Base-by-base conservation (phyloP, 2,113 vertebrate species). In the Dryoscopus gambensis region DNA sequence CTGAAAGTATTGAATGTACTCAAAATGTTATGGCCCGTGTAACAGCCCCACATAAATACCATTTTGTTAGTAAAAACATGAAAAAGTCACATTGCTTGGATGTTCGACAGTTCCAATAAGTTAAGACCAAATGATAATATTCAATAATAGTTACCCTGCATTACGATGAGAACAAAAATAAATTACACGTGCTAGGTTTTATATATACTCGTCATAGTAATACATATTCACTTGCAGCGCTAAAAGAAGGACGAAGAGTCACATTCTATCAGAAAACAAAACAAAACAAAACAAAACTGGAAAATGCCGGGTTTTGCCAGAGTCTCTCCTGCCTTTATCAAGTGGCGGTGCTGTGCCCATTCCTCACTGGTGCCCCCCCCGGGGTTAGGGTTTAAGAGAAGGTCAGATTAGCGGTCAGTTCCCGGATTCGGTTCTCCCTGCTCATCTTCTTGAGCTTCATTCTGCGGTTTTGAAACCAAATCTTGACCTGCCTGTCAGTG, bases 391-490 rank as follows among this genome's bases (percentile, higher is more conserved):
- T 97, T 99, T 99, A 99, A 96, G 99, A 99, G 98, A 99, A 99
- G 96, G 99, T 99, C 97, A 99, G 99, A 97, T 99, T 99, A 97
- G 99, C 99, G 97, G 99, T 99, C 96, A 99, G 98, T 99, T 99
- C 99, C 92, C 99, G 99, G 98, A 99, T 99, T 98, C 99, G 99
- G 97, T 99, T 99, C 97, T 99, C 99, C 95, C 99, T 98, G 98
- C 99, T 99, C 99, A 99, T 99, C 98, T 99, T 99, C 98, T 99
- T 99, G 95, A 99, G 99, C 97, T 99, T 99, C 99, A 99, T 99
- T 98, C 99, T 99, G 98, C 99, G 99, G 98, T 99, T 99, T 98
- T 99, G 99, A 98, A 99, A 99, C 99, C 99, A 99, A 97, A 99
- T 99, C 98, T 99, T 99, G 98, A 99, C 99, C 99, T 99, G 99